Base-by-base conservation (phyloP, 2,797 vertebrate genomes). In the Menidia menidia region DNA sequence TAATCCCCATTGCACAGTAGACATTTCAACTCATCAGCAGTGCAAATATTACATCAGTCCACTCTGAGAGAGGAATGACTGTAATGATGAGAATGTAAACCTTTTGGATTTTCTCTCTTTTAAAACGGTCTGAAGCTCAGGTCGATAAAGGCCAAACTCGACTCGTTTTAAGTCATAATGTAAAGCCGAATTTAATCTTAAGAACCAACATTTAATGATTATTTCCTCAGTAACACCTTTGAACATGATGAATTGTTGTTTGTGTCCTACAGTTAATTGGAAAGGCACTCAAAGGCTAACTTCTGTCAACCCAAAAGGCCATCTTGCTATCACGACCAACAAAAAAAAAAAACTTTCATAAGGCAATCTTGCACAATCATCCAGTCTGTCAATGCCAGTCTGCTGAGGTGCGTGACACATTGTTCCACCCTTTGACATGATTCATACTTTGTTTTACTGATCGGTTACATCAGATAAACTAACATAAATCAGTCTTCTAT, bases 361-460 rank as follows among this genome's bases (percentile, higher is more conserved):
- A 72, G 60, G 56, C 43, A 75, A 71, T 52, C 30, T 80, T 76
- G 4, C 55, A 61, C 54, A 77, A 75, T 73, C 64, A 60, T 39
- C 31, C n/a, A 59, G 74, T 67, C 63, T 51, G 60, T 15, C 61
- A 53, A 51, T 67, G 72, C 68, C 78, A 74, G 58, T 57, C 33
- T 32, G 31, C 30, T 61, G 78, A 92, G 80, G 80, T 94, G 89
- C 84, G 81, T 93, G 92, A 91, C 87, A 92, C 82, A 66, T 35
- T 6, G 78, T 84, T 83, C 81, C 86, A 82, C 90, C 90, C 76
- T 70, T 65, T 83, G 86, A 83, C 69, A 75, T 85, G 64, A 89
- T 84, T 91, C 86, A 91, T 88, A 89, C 75, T 71, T 81, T 86
- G 83, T 87, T 65, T 67, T 69, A 87, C 83, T 67, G 76, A 93